Conservation (phyloP, 2,797 vertebrate species). For the Micrastur ruficollis region DNA sequence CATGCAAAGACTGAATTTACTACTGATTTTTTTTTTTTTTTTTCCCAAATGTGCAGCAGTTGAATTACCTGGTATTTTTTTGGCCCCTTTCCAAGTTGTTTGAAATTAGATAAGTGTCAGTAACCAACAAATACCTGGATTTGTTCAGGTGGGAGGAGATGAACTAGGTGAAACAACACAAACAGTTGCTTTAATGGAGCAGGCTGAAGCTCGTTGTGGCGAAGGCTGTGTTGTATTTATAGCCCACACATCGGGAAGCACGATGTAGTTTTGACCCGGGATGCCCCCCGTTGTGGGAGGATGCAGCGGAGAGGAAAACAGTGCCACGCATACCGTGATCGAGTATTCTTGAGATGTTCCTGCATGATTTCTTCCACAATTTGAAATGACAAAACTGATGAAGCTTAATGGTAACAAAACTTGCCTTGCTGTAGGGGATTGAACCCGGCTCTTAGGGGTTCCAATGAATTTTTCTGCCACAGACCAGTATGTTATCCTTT, state of each 20-base stretch:
- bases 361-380: not conserved
- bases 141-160: not conserved
- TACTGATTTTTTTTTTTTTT: not conserved
- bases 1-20: accelerated
- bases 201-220: not conserved
- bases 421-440: not conserved
- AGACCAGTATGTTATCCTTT: not conserved
- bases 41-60: not conserved
- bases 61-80: not conserved
- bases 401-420: not conserved
- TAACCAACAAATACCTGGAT: not conserved
- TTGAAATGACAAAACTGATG: not conserved
- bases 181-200: not conserved
- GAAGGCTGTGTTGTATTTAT: not conserved
- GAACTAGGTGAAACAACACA: not conserved
- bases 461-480: not conserved
- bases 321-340: accelerated
- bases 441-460: not conserved
- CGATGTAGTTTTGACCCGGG: not conserved
- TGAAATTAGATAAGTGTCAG: not conserved
- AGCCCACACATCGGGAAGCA: not conserved
- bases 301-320: not conserved
- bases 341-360: not conserved
- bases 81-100: not conserved
- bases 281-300: not conserved